Evolutionary conservation across 1,140 invertebrate species (phyloP), one percentile per base, ranked within the genome.

Genomic region (Tetragonula clypearis): DNA sequence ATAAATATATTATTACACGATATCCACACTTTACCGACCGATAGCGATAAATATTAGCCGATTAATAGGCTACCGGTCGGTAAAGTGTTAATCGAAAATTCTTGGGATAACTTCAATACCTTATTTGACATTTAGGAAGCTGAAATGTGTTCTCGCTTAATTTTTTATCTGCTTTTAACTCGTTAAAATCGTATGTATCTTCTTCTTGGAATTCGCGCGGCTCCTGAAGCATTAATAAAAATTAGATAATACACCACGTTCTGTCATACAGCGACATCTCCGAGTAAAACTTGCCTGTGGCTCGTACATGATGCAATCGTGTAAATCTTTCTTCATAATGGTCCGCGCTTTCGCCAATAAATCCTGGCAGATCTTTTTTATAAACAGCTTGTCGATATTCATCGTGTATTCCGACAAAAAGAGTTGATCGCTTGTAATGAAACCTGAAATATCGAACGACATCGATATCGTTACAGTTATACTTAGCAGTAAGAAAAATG

Each of bases 271-370:
- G 26, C 5, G 35, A 66, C 72, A 56, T 23, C 19, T 79, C 4
- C 49, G 55, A 49, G 56, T 30, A 21, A 71, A 71, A 55, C 30
- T 62, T 89, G 65, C 92, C 86, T 94, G 89, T 66, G 94, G 90
- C 41, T 93, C 93, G 55, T 96, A 93, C 86, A 96, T 95, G 78
- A 97, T 96, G 75, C 97, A 97, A 84, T 97, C 96, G 92, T 98
- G 97, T 56, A 99, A 95, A 93, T 98, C 97, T 91, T 97, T 97
- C 80, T 96, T 96, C 95, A 98, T 98, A 41, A 99, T 96, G 86
- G 94, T 95, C 68, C 96, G 95, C 0, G 98, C 97, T 87, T 95
- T 96, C 55, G 96, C 96, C 49, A 98, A 91, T 71, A 98, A 96
- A 80, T 97, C 96, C 89, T 97, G 96, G 89, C 97, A 97, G 79